Conservation (phyloP, 2,113 vertebrate genomes). For the Nerophis lumbriciformis region DNA sequence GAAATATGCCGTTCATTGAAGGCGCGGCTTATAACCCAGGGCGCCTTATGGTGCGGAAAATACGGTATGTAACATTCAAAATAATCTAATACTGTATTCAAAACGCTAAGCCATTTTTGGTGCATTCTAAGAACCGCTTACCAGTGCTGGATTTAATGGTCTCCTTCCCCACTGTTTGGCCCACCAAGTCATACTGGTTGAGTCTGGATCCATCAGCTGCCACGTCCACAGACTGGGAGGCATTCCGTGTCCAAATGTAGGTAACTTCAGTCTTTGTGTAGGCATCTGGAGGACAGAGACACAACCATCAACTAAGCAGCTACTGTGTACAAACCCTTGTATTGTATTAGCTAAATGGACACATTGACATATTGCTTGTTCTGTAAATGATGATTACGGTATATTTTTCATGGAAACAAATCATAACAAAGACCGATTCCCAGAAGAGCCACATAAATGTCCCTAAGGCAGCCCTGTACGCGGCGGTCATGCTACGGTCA, state of each 20-base stretch:
- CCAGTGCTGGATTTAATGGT: conserved; percentile 93
- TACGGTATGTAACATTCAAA: too few relatives aligned
- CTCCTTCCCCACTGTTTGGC: conserved; percentile 87
- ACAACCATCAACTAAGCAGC: neutral
- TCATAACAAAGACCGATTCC: too few relatives aligned
- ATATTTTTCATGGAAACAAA: neutral
- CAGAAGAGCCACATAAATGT: too few relatives aligned
- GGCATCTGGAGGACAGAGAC: conserved; percentile 73
- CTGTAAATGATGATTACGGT: too few relatives aligned
- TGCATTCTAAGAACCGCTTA: conserved; percentile 26
- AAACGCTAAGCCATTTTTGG: too few relatives aligned
- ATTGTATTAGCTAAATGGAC: neutral
- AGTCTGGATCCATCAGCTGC: conserved; percentile 88
- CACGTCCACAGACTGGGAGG: conserved; percentile 88
- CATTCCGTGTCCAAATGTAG: conserved; percentile 89
- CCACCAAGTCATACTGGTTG: conserved; percentile 90
- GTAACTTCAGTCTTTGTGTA: conserved; percentile 92
- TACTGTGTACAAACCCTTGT: neutral
- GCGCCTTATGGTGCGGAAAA: too few relatives aligned
- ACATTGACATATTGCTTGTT: neutral
- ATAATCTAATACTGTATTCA: too few relatives aligned
- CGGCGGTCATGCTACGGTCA: too few relatives aligned
- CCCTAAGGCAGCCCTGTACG: too few relatives aligned
- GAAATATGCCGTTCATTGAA: too few relatives aligned
- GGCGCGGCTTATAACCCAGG: too few relatives aligned